Evolutionary conservation across 2,113 vertebrate genomes (phyloP).

Genomic region (Amphiprion ocellaris): DNA sequence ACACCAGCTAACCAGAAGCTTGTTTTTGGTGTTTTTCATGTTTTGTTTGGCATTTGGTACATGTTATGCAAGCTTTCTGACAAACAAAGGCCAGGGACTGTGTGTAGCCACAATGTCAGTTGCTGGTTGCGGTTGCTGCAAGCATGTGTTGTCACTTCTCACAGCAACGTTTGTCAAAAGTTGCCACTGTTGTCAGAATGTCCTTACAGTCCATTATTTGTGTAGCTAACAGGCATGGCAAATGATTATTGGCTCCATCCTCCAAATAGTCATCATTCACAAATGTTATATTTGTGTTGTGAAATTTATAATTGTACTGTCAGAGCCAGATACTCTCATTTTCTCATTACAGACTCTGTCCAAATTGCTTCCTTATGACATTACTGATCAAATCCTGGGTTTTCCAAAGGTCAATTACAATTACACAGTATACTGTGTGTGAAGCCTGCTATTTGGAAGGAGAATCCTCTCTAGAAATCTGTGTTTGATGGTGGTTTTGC

Average conservation of each 20-base stretch:
- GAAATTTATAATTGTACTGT: not conserved
- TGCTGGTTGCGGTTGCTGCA: too few relatives aligned
- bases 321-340: not conserved
- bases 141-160: not conserved
- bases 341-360: not conserved
- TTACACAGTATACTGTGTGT: not conserved
- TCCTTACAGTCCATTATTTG: not conserved
- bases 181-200: not conserved
- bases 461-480: not conserved
- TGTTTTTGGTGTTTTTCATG: not conserved
- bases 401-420: not conserved
- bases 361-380: slow-evolving; percentile 43
- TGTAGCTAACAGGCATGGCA: not conserved
- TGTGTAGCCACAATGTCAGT: too few relatives aligned
- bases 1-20: not conserved
- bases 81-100: too few relatives aligned
- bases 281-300: not conserved
- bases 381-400: slow-evolving; percentile 21
- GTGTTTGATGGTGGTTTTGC: not conserved
- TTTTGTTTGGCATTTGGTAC: not conserved
- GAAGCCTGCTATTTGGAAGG: too few relatives aligned
- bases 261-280: not conserved
- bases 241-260: not conserved
- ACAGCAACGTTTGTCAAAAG: too few relatives aligned
- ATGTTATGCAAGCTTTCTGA: too few relatives aligned